Evolutionary conservation across 1,140 invertebrate genomes (phyloP).

Genomic region (Andrena cerasifolii): DNA sequence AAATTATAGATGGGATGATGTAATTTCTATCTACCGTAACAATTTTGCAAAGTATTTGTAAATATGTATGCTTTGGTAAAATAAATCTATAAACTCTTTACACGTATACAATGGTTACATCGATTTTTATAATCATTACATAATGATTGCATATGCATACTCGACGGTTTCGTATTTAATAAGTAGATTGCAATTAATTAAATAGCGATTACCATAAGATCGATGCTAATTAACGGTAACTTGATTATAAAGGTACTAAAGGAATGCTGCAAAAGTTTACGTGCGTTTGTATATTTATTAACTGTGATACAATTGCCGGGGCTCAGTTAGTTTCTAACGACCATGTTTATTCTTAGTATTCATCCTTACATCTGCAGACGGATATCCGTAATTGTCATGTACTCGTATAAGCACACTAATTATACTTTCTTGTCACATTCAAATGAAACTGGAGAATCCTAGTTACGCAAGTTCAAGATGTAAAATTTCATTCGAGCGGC

Average conservation of each 20-base stretch:
- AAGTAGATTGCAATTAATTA: slow-evolving; percentile 2
- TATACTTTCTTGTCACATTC: too few species aligned
- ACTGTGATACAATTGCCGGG: slow-evolving; percentile 33
- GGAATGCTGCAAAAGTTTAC: background rate
- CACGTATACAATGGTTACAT: slow-evolving; percentile 50
- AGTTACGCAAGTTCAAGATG: background rate
- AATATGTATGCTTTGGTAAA: slow-evolving; percentile 75
- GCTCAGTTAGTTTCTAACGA: background rate
- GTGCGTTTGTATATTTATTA: slow-evolving; percentile 35
- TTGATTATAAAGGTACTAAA: slow-evolving; percentile 24
- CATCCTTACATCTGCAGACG: slow-evolving; percentile 10
- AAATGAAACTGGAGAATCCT: too few species aligned
- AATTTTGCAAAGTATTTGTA: slow-evolving; percentile 74
- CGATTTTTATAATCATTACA: slow-evolving; percentile 47
- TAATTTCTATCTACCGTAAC: slow-evolving; percentile 59
- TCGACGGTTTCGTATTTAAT: slow-evolving; percentile 11
- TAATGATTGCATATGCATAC: slow-evolving; percentile 26
- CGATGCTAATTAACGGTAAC: slow-evolving; percentile 18
- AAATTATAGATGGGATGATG: slow-evolving; percentile 46
- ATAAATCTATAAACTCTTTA: slow-evolving; percentile 70
- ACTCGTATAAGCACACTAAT: too few species aligned
- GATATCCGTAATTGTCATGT: background rate
- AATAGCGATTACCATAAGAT: slow-evolving; percentile 16
- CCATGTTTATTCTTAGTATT: slow-evolving; percentile 1
- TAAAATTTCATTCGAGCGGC: slow-evolving; percentile 28